Evolutionary conservation across 2,888 invertebrate species (phyloP).

Genomic region (Lypha dubia): DNA sequence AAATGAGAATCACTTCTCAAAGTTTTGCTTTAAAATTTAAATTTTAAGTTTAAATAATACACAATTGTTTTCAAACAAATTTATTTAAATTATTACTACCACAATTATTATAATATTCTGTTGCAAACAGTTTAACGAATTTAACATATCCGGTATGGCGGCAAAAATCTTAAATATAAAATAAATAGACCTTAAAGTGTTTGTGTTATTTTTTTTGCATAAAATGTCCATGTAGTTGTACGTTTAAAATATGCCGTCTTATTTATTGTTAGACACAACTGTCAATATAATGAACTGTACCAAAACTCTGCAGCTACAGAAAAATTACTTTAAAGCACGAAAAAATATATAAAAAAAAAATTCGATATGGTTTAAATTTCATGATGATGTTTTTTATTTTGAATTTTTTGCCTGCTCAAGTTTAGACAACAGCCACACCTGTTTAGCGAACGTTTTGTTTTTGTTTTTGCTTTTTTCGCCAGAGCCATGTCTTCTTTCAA

Average conservation of each 20-base stretch:
- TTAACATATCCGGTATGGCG: too few relatives aligned
- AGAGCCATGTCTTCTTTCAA: neutral
- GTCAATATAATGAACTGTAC: slow-evolving; percentile 63
- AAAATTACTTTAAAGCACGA: neutral
- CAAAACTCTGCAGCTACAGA: neutral
- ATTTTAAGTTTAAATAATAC: too few relatives aligned
- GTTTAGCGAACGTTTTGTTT: slow-evolving; percentile 55
- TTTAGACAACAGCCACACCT: slow-evolving; percentile 67
- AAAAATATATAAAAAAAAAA: neutral
- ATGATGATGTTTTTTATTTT: slow-evolving; percentile 12
- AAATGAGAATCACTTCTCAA: too few relatives aligned
- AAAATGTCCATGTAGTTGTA: too few relatives aligned
- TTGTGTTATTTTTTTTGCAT: slow-evolving; percentile 1
- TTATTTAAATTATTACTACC: too few relatives aligned
- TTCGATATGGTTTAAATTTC: slow-evolving; percentile 28
- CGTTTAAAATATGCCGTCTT: slow-evolving; percentile 20
- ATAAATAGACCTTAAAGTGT: slow-evolving; percentile 62
- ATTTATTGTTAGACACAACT: slow-evolving; percentile 53
- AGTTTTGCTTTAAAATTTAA: too few relatives aligned
- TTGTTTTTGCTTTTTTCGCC: slow-evolving; percentile 17
- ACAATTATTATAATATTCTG: too few relatives aligned
- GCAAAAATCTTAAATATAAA: slow-evolving; percentile 5
- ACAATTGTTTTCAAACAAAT: too few relatives aligned
- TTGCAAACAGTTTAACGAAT: too few relatives aligned
- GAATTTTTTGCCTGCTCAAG: slow-evolving; percentile 37